Percentiles rank a stretch among this genome's conserved stretches.
Conservation (phyloP, 2,113 vertebrate genomes). For the Tilapia sparmanii region DNA sequence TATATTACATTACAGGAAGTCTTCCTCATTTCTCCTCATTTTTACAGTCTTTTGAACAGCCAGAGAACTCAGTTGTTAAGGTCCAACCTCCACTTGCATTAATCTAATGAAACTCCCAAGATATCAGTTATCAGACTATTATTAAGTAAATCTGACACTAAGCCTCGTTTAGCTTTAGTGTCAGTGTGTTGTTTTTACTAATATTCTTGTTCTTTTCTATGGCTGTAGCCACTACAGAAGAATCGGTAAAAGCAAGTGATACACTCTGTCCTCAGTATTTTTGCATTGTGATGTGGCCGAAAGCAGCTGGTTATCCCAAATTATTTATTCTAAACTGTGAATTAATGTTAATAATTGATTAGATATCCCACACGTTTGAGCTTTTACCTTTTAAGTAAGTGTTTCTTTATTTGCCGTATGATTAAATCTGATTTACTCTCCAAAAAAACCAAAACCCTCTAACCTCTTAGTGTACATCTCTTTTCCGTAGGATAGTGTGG, state of each 20-base stretch:
- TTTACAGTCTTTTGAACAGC: neutral
- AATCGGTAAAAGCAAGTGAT: neutral
- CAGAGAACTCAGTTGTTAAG: neutral
- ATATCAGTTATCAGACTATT: neutral
- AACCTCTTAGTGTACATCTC: accelerated
- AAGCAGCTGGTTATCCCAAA: neutral
- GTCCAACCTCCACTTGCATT: neutral
- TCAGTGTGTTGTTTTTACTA: neutral
- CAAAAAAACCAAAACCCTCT: neutral
- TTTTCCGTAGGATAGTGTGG: neutral
- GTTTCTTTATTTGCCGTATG: neutral
- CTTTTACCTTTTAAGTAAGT: neutral
- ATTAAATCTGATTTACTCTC: neutral
- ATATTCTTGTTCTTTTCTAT: neutral
- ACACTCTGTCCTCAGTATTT: neutral
- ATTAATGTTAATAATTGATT: neutral
- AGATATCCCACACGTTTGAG: neutral
- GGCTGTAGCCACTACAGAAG: neutral
- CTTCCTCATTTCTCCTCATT: neutral
- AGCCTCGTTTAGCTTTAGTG: neutral
- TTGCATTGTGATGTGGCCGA: neutral
- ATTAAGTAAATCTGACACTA: neutral
- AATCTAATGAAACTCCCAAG: neutral
- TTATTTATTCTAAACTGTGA: neutral
- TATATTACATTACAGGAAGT: neutral